These are phyloP conservation scores for Pristionchus entomophagus DNA, from an alignment of 2,888 invertebrate species.

Conservation along the genomic window DNA sequence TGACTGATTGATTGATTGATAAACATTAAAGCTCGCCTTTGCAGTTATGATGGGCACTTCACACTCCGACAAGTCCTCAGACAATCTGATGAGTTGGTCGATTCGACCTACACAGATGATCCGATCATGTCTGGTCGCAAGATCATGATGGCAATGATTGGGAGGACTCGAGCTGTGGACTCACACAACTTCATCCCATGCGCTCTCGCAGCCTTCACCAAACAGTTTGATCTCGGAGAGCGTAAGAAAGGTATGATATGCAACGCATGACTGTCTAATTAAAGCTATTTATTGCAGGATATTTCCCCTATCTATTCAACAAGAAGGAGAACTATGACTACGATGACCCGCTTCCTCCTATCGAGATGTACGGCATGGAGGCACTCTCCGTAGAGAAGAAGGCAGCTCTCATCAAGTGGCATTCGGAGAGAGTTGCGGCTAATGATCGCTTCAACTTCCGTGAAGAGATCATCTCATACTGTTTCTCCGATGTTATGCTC, in stretches of 20 bases:
- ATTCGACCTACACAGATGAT: neutral
- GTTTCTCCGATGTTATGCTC: too few species aligned
- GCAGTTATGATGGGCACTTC: conserved; percentile 21
- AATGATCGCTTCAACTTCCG: too few species aligned
- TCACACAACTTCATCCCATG: neutral
- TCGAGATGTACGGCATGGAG: neutral
- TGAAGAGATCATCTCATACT: too few species aligned
- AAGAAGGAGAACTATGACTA: neutral
- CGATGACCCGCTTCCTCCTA: neutral
- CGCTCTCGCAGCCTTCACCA: neutral
- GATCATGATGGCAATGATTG: neutral
- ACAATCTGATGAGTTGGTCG: neutral
- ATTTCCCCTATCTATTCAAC: conserved; percentile 14
- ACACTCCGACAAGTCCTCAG: neutral
- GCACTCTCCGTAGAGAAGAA: too few species aligned
- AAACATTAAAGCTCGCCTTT: neutral
- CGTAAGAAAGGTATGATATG: neutral
- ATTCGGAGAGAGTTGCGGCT: too few species aligned
- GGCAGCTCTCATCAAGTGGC: too few species aligned
- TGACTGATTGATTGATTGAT: neutral
- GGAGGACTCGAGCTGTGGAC: neutral
- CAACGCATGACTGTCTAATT: neutral
- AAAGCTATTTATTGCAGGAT: neutral
- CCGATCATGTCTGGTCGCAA: neutral
- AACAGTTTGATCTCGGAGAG: neutral